Percentiles rank a stretch among this genome's conserved stretches.
Conservation (phyloP, 2,113 vertebrate genomes). For the Gallinago undulata region DNA sequence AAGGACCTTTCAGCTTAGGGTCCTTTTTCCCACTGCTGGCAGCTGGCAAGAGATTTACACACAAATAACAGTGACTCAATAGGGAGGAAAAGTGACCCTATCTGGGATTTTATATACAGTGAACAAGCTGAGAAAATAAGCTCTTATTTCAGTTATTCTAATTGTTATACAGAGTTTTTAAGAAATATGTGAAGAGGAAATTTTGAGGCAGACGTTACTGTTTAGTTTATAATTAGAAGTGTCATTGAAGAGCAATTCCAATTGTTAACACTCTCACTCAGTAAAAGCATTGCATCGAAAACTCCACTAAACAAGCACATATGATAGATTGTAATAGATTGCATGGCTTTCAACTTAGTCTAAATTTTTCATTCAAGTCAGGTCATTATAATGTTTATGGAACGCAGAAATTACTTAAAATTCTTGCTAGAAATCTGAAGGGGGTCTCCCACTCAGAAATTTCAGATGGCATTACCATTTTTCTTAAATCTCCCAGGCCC, state of each 20-base stretch:
- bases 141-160: not conserved
- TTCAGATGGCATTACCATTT: slow-evolving; percentile 11
- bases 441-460: not conserved
- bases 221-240: not conserved
- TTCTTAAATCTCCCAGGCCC: slow-evolving; percentile 5
- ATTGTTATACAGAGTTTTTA: not conserved
- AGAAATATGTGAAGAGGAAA: not conserved
- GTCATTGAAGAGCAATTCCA: not conserved
- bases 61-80: not conserved
- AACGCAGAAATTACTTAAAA: slow-evolving; percentile 7
- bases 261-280: not conserved
- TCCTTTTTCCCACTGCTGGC: not conserved
- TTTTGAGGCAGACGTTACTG: not conserved
- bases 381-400: not conserved
- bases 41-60: not conserved
- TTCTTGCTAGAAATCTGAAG: slow-evolving; percentile 9
- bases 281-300: not conserved
- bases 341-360: not conserved
- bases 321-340: not conserved
- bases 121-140: not conserved
- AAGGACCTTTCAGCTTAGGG: not conserved
- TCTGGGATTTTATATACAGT: not conserved
- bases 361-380: slow-evolving; percentile 9
- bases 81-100: not conserved
- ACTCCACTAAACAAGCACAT: not conserved